Evolutionary conservation across 1,140 invertebrate species (phyloP), one percentile per base, ranked within the genome.

Genomic region (Pararge aegeria): DNA sequence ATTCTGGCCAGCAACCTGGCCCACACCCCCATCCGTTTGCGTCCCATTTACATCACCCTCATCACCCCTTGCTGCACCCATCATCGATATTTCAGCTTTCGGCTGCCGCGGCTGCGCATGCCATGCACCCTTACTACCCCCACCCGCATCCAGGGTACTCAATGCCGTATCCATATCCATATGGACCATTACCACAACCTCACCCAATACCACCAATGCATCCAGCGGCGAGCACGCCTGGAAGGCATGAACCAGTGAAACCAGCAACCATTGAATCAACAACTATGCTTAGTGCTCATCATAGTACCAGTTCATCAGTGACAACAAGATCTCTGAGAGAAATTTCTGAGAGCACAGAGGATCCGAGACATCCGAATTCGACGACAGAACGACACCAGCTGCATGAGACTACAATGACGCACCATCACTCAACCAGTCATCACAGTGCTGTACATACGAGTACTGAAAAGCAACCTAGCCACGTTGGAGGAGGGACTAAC

Each of bases 191-290:
- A 50, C 94, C 94, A 15, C 94, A 93, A 70, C 93, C 93, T 5
- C 93, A 95, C 68, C 93, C 94, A 0, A 94, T 94, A 65, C 94
- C 94, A 18, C 94, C 94, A 1, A 94, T 94, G 59, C 93, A 66
- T 70, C 87, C 93, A 4, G 91, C 91, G 38, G 87, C 91, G 10
- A 93, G 92, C 63, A 90, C 84, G 24, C 74, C 87, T 50, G 83
- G 80, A 66, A 80, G 87, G 68, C 90, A 89, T 66, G 90, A 90
- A 19, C 80, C 82, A 66, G 80, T 77, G 18, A 90, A 92, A 83
- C 83, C 89, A 24, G 81, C 90, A 24, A 91, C 91, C 27, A 92
- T 94, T 56, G 94, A 94, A 61, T 93, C 92, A 7, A 93, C 93
- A 0, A 94, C 93, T 0, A 93, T 94, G 92, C 92, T 94, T 70